Percentiles rank a stretch among this genome's conserved stretches.
Conservation (phyloP, 2,113 vertebrate species). For the Lycaon pictus region DNA sequence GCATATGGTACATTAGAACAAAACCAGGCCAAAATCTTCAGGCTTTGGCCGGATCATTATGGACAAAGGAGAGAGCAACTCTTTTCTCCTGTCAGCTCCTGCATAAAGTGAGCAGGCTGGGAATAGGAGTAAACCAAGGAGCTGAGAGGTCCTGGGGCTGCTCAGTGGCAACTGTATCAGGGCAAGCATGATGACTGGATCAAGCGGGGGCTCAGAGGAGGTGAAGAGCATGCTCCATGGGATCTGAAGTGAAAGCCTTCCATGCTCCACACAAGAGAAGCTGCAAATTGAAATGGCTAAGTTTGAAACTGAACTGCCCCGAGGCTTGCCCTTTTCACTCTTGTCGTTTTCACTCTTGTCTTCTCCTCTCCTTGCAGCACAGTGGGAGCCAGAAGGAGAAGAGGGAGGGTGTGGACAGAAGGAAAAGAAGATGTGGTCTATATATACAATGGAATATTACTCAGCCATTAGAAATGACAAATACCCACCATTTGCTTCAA, state of each 20-base stretch:
- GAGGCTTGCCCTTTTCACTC: not conserved
- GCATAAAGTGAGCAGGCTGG: not conserved
- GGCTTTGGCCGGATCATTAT: not conserved
- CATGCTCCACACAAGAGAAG: not conserved
- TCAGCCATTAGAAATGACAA: too few species aligned
- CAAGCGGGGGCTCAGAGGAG: not conserved
- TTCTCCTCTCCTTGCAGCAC: not conserved
- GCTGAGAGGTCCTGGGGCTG: not conserved
- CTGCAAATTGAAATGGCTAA: not conserved
- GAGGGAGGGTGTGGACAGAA: not conserved
- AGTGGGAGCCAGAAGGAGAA: not conserved
- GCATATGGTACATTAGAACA: not conserved
- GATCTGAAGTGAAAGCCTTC: not conserved
- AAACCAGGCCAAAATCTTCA: not conserved
- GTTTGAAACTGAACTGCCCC: not conserved
- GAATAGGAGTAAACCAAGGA: not conserved
- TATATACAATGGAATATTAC: too few species aligned
- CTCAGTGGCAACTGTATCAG: not conserved
- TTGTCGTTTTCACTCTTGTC: not conserved
- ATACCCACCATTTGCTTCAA: too few species aligned
- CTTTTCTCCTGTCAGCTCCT: not conserved
- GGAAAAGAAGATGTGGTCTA: too few species aligned
- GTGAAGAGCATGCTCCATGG: rapidly evolving
- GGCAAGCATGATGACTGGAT: not conserved
- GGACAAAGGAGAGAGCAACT: not conserved